phyloP scores from a whole-genome alignment of 2,888 invertebrate genomes.

The Dorcus hopei region DNA sequence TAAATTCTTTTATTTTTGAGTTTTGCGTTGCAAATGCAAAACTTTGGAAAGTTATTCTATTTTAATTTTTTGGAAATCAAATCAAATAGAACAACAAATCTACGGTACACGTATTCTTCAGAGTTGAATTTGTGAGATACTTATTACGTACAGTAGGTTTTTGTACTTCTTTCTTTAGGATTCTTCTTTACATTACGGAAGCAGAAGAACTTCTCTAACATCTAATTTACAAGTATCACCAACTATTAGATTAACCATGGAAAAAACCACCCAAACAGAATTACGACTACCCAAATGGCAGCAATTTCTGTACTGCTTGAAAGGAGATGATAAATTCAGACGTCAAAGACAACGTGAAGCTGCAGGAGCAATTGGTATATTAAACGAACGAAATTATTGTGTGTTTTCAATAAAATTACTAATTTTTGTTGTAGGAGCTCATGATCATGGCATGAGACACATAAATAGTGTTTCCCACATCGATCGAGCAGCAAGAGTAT shows the following conservation, averaged over 20 bases:
- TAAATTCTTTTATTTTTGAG: too few species aligned
- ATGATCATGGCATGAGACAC: conserved; percentile 54
- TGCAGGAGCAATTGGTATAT: conserved; percentile 47
- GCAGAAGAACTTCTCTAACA: conserved; percentile 36
- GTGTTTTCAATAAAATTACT: background rate
- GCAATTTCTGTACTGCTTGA: conserved; percentile 77
- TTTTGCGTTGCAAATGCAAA: too few species aligned
- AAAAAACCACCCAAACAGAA: conserved; percentile 81
- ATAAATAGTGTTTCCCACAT: conserved; percentile 86
- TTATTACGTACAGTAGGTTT: too few species aligned
- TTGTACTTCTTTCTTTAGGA: conserved; percentile 37
- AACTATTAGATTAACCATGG: conserved; percentile 64
- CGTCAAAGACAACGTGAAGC: conserved; percentile 72
- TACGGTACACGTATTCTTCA: too few species aligned
- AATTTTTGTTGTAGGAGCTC: conserved; percentile 42
- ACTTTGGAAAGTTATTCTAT: too few species aligned
- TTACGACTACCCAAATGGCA: conserved; percentile 70
- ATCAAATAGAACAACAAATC: too few species aligned
- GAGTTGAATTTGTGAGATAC: too few species aligned
- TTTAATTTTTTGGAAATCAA: too few species aligned
- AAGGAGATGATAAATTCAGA: conserved; percentile 73
- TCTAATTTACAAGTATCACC: conserved; percentile 16
- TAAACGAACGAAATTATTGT: background rate
- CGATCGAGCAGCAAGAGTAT: conserved; percentile 74
- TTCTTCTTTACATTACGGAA: conserved; percentile 46